A percentile compares a stretch with the other conserved stretches of the same genome.
phyloP scores from a whole-genome alignment of 2,797 vertebrate species.

The Pelochelys cantorii region DNA sequence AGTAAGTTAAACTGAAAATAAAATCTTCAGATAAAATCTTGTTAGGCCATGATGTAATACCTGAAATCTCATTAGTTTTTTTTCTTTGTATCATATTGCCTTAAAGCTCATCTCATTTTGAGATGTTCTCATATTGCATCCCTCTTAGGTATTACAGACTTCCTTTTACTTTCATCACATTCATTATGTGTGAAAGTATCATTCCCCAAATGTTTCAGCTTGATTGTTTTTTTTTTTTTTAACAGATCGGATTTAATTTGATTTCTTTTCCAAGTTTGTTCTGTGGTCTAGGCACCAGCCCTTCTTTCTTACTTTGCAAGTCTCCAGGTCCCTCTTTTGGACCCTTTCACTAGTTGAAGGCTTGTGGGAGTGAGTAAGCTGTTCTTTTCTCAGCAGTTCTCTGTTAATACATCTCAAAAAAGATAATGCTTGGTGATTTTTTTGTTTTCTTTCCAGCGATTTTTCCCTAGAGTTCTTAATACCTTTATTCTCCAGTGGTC shows the following conservation, averaged over 20 bases:
- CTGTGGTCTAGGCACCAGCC: background rate
- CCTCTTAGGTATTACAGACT: background rate
- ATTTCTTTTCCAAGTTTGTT: background rate
- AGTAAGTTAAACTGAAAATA: background rate
- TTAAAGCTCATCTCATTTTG: background rate
- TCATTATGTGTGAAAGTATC: background rate
- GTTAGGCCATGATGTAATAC: background rate
- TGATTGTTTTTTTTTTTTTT: background rate
- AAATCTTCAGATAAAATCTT: background rate
- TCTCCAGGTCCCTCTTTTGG: background rate
- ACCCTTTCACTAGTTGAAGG: background rate
- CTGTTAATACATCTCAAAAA: background rate
- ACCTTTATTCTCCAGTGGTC: background rate
- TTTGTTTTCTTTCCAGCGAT: background rate
- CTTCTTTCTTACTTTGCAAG: background rate
- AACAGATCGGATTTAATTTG: background rate
- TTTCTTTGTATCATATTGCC: background rate
- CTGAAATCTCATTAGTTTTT: background rate
- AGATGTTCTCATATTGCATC: rapidly evolving
- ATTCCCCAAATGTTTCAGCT: background rate
- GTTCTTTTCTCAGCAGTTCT: background rate
- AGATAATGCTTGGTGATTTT: background rate
- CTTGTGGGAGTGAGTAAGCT: background rate
- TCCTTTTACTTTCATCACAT: background rate
- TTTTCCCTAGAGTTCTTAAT: background rate